A percentile compares a stretch with the other conserved stretches of the same genome.
Conservation (phyloP, 2,888 invertebrate genomes). For the Euspilapteryx auroguttella region DNA sequence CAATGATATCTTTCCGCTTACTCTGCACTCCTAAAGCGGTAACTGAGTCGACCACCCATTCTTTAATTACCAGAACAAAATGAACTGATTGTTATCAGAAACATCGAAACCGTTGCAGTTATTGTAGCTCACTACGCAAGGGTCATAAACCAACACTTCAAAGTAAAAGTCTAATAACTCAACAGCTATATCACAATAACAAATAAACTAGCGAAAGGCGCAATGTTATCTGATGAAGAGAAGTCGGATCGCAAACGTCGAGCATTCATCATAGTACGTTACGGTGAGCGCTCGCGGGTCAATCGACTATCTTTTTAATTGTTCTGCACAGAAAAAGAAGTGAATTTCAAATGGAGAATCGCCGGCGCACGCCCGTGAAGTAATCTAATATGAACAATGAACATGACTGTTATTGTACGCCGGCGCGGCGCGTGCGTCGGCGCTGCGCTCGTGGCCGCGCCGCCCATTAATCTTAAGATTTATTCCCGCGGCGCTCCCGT, state of each 20-base stretch:
- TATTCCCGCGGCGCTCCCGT: slow-evolving; percentile 35
- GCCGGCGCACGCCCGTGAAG: slow-evolving; percentile 42
- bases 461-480: slow-evolving; percentile 33
- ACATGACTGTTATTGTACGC: slow-evolving; percentile 13
- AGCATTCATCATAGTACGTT: slow-evolving; percentile 56
- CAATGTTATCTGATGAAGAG: slow-evolving; percentile 43
- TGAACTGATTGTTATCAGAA: not conserved
- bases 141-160: not conserved
- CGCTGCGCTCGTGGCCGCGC: slow-evolving; percentile 7
- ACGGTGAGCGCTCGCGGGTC: slow-evolving; percentile 49
- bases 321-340: slow-evolving; percentile 39
- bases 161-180: not conserved
- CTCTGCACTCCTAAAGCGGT: no score
- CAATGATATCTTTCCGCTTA: no score
- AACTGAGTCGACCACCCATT: not conserved
- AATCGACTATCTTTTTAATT: slow-evolving; percentile 58
- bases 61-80: not conserved
- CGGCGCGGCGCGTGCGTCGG: slow-evolving; percentile 10
- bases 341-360: slow-evolving; percentile 31
- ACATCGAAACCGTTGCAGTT: not conserved
- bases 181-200: not conserved
- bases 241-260: slow-evolving; percentile 27
- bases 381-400: slow-evolving; percentile 14
- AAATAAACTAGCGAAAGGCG: slow-evolving; percentile 3
- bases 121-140: not conserved